Percentiles rank a stretch among this genome's conserved stretches.
Evolutionary conservation across 2,113 vertebrate species (phyloP).

Genomic region (Paralichthys olivaceus): DNA sequence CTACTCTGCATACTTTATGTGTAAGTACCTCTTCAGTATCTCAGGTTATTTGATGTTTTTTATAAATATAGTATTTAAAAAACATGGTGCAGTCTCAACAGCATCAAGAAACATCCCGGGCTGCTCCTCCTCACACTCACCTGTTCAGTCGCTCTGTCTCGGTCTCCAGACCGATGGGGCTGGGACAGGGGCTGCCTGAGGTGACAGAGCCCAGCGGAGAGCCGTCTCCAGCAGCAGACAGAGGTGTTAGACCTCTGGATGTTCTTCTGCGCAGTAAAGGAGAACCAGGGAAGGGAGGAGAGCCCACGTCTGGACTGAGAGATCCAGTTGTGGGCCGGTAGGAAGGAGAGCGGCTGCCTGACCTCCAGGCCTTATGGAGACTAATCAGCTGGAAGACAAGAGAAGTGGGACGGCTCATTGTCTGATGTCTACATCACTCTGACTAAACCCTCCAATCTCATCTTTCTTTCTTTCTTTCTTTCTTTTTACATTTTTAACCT

Average conservation of each 20-base stretch:
- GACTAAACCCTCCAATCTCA: no score
- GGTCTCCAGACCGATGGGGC: constrained; percentile 62
- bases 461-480: no score
- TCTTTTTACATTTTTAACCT: not conserved
- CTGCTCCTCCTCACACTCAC: constrained; percentile 45
- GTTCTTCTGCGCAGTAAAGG: constrained; percentile 76
- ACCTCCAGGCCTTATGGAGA: constrained; percentile 81
- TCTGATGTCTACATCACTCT: no score
- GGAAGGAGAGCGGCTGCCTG: constrained; percentile 59
- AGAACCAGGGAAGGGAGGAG: constrained; percentile 78
- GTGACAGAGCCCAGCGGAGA: constrained; percentile 64
- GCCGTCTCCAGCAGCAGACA: constrained; percentile 53
- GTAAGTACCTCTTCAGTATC: not conserved
- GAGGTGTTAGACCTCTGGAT: constrained; percentile 45
- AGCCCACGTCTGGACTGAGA: constrained; percentile 74
- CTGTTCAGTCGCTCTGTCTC: constrained; percentile 81
- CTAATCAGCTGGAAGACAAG: constrained; percentile 75
- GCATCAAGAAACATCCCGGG: not conserved
- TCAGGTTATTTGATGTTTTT: no score
- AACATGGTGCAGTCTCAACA: not conserved
- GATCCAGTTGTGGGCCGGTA: constrained; percentile 56
- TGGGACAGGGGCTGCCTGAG: constrained; percentile 56
- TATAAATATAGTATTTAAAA: not conserved
- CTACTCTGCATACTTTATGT: not conserved
- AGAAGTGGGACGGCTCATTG: not conserved